Evolutionary conservation across 2,888 invertebrate genomes (phyloP), one percentile per base, ranked within the genome.

Genomic region (Dicyrtomina minuta): DNA sequence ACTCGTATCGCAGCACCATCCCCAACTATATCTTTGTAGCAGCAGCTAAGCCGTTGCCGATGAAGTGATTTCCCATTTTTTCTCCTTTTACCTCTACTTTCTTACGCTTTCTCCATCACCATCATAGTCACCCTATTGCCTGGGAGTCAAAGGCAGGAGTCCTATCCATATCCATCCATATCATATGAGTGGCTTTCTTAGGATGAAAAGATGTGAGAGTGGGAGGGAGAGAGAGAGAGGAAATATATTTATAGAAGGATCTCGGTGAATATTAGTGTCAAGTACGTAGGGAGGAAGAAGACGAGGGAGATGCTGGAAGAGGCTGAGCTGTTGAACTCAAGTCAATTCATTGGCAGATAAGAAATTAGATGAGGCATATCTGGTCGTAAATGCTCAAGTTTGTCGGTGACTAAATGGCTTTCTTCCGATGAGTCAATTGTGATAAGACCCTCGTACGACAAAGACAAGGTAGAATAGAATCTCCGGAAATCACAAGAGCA

Each of bases 351-450:
- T 58, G 58, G 27, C 41, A 58, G 58, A 39, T 58, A 58, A 58
- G 58, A 58, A 58, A 58, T 58, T 58, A 58, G 41, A 58, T 27
- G 58, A 39, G 58, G 33, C 58, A 58, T 20, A 58, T 20, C 53
- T 53, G 24, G 5, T 20, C 22, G 20, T 15, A 22, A 53, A 53
- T 53, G 53, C 13, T 22, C 53, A 53, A 24, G 53, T 53, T 22
- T 53, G 53, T n/a, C 17, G 33, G 39, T 33, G n/a, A 20, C 43
- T 41, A 20, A 22, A 41, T 41, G 26, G 33, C 33, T 56, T 20
- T 33, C 56, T 26, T 33, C 20, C 56, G 56, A 13, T 17, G 13
- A 46, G 46, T 46, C 46, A 17, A 46, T 46, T 15, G 17, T 17
- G 46, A 46, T 46, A 46, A 46, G 46, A 46, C 46, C 24, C 53